Conservation (phyloP, 2,797 vertebrate species). For the Triplophysa yarkandensis region DNA sequence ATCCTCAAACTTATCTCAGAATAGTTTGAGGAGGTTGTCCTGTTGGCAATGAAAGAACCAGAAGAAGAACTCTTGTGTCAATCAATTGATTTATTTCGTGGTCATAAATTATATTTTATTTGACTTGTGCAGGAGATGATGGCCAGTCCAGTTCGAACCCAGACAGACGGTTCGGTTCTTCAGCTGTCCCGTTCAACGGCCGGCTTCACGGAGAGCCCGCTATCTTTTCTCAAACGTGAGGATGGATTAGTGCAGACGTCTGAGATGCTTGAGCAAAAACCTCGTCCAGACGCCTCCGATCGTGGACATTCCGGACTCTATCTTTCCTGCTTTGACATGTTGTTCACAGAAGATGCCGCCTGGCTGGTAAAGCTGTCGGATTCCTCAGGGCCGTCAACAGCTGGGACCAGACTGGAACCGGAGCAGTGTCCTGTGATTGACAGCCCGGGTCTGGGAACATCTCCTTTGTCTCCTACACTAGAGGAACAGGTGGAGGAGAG, state of each 20-base stretch:
- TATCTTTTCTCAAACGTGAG: constrained; percentile 72
- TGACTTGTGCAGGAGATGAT: constrained; percentile 67
- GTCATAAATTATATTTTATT: neutral
- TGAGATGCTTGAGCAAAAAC: constrained; percentile 78
- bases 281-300: constrained; percentile 73
- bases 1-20: constrained; percentile 11
- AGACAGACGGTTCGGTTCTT: constrained; percentile 68
- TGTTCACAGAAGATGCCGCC: constrained; percentile 79
- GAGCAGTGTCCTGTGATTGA: constrained; percentile 94
- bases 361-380: constrained; percentile 82
- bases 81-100: neutral
- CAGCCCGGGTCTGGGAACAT: constrained; percentile 85
- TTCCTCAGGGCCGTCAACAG: constrained; percentile 61
- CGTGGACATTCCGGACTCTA: constrained; percentile 81
- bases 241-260: constrained; percentile 69
- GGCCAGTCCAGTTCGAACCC: constrained; percentile 81
- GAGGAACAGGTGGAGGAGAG: constrained; percentile 88
- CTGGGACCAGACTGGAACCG: constrained; percentile 63
- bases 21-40: constrained; percentile 3
- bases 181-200: constrained; percentile 61
- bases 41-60: constrained; percentile 2
- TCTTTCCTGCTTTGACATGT: constrained; percentile 91
- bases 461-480: constrained; percentile 74
- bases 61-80: neutral
- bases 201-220: constrained; percentile 73